phyloP scores from a whole-genome alignment of 2,888 invertebrate species.

The Caenorhabditis afra region DNA sequence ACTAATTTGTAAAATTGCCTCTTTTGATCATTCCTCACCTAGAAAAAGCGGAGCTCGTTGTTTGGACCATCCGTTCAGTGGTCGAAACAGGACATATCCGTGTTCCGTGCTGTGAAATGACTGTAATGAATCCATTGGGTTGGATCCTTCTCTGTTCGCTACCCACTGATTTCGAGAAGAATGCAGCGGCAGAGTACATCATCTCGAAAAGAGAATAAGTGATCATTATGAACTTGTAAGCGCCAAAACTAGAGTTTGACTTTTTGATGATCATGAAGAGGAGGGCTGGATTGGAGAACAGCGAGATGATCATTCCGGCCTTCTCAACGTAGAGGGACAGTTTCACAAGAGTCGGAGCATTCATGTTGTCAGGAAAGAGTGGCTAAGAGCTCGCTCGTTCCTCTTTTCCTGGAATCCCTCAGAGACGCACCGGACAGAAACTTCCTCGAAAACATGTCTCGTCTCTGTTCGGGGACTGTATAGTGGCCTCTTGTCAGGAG shows the following conservation, averaged over 20 bases:
- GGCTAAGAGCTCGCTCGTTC: too few species aligned
- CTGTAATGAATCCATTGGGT: not conserved
- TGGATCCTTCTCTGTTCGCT: too few species aligned
- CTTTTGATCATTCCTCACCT: constrained; percentile 9
- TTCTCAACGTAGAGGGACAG: not conserved
- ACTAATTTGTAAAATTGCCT: too few species aligned
- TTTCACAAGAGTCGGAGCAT: too few species aligned
- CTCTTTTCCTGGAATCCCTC: too few species aligned
- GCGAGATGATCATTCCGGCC: not conserved
- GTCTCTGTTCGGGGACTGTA: too few species aligned
- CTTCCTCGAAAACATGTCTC: too few species aligned
- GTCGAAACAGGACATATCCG: constrained; percentile 27
- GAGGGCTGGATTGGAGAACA: not conserved
- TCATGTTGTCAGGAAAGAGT: too few species aligned
- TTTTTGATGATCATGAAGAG: constrained; percentile 12
- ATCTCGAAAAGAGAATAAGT: constrained; percentile 10
- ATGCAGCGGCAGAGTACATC: constrained; percentile 4
- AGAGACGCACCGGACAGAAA: too few species aligned
- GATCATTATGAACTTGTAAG: constrained; percentile 33
- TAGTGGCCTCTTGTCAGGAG: too few species aligned
- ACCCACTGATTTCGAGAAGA: constrained; percentile 1
- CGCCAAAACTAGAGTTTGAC: constrained; percentile 11
- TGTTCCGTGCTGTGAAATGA: constrained; percentile 24
- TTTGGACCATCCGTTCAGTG: not conserved
- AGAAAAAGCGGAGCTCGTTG: not conserved